Conservation (phyloP, 2,113 vertebrate species). For the Paracanthobrama guichenoti region DNA sequence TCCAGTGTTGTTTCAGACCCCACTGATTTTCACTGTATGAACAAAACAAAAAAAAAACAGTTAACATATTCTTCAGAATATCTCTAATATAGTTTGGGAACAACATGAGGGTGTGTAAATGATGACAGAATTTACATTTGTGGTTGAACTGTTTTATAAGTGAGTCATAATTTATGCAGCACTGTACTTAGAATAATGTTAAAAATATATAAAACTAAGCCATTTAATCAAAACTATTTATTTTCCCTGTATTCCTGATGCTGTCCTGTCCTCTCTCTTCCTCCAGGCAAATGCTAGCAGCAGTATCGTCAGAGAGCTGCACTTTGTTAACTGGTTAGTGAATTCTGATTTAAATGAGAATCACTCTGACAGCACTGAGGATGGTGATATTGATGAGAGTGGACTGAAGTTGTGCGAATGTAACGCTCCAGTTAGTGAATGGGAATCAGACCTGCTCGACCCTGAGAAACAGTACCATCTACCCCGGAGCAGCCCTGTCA, state of each 20-base stretch:
- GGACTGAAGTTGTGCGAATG: not conserved
- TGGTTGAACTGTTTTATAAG: too few relatives aligned
- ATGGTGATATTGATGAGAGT: constrained; percentile 13
- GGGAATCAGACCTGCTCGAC: not conserved
- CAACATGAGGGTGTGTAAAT: not conserved
- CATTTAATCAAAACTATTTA: not conserved
- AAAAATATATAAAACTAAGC: not conserved
- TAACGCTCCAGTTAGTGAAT: not conserved
- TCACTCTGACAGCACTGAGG: not conserved
- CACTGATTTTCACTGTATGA: not conserved
- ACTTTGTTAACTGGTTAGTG: constrained; percentile 43
- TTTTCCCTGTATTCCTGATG: not conserved
- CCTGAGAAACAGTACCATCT: constrained; percentile 40
- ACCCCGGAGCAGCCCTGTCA: constrained; percentile 68
- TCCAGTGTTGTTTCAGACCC: too few relatives aligned
- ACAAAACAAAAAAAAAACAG: not conserved
- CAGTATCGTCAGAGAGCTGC: not conserved
- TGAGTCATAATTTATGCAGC: not conserved
- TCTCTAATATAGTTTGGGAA: not conserved
- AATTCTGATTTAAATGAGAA: constrained; percentile 29
- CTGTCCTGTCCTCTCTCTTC: not conserved
- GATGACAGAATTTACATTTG: not conserved
- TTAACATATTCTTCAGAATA: not conserved
- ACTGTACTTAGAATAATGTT: not conserved
- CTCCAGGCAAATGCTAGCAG: not conserved